These are phyloP conservation scores for Siderastrea siderea DNA, from an alignment of 92 coral and sea anemone genomes.

Conservation along the genomic window DNA sequence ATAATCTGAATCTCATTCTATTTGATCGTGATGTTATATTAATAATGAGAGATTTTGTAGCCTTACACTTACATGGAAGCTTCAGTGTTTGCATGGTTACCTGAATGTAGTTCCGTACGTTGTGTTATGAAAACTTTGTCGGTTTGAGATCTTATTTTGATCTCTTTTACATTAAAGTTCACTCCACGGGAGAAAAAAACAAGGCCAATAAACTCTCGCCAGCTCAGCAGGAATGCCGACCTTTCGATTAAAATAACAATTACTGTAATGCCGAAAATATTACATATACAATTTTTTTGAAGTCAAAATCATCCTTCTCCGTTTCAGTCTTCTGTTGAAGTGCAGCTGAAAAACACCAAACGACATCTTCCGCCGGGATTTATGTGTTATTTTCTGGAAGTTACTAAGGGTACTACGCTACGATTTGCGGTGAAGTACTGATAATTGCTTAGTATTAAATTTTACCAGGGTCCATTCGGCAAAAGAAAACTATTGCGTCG, in stretches of 20 bases:
- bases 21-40: too few relatives aligned
- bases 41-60: not conserved
- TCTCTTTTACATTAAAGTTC: conserved; percentile 1
- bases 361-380: not conserved
- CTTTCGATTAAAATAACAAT: conserved; percentile 1
- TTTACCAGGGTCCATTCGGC: not conserved
- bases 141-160: conserved; percentile 6
- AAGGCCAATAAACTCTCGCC: conserved; percentile 5
- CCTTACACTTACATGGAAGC: not conserved
- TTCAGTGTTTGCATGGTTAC: too few relatives aligned
- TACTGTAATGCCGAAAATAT: not conserved
- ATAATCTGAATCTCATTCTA: too few relatives aligned
- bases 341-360: not conserved
- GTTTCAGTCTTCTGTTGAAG: not conserved
- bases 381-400: not conserved
- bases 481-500: not conserved
- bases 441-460: not conserved
- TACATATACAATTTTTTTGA: not conserved
- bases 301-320: not conserved
- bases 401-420: too few relatives aligned
- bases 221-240: conserved; percentile 19
- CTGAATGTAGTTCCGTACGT: not conserved
- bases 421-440: not conserved
- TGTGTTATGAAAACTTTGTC: conserved; percentile 11
- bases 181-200: not conserved